Base-by-base conservation (phyloP, 1,140 invertebrate genomes). In the Drosophila neocordata region DNA sequence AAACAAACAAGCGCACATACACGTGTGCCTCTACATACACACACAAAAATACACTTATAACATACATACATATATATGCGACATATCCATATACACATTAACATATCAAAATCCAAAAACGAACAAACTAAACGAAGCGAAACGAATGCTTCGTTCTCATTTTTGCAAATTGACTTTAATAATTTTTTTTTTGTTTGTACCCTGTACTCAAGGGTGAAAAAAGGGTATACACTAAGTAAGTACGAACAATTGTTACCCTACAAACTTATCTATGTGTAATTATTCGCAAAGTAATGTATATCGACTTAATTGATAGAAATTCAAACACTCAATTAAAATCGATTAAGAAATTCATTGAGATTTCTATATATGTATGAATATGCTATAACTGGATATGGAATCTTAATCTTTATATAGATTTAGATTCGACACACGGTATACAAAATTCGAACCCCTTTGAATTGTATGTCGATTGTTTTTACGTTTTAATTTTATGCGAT, bases 131-230 rank as follows among this genome's bases (percentile, higher is more conserved):
- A 56, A 34, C 53, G 53, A 74, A 73, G 72, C 72, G 72, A 74
- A 85, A 70, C 76, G 64, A 79, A 65, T 62, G 70, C 67, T 70
- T 69, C 75, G 76, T 88, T 88, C 83, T 88, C 79, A 88, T 83
- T 88, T 48, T 88, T 65, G 83, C 79, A 88, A 88, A 88, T 88
- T 88, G 76, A 88, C 83, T 87, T 87, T 87, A 88, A 88, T 87
- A 66, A 78, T 85, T 13, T 59, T 85, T 13, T 59, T 15, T 27
- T 51, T 57, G 3, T 55, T 37, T 55, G 55, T 53, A 55, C 64
- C 65, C 51, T 61, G 27, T 22, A 24, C 27, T 2, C 5, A 9
- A 13, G 7, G 8, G 27, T 31, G 27, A 31, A 7, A 31, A 44
- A 48, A 48, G 41, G 41, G 8, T 5, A 20, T 18, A 48, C 41